Base-by-base conservation (phyloP, 2,888 invertebrate species). In the Cosmorhoe ocellata region DNA sequence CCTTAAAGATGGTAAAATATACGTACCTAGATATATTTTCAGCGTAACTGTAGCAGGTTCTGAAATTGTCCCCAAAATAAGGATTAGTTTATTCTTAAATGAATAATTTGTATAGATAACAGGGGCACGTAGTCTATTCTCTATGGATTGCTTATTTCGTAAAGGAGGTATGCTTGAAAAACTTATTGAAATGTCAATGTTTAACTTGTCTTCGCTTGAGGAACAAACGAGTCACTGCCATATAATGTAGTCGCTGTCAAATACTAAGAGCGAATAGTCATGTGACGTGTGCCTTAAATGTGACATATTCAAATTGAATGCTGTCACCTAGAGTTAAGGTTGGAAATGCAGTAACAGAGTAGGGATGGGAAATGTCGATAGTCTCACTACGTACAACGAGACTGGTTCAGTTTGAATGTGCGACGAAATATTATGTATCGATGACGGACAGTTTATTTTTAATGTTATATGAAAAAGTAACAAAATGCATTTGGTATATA, bases 381-480 rank as follows among this genome's bases (percentile, higher is more conserved):
- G 70, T 69, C 65, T 67, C 65, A 44, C 44, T 52, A 58, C 58
- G 64, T 24, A 64, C n/a, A n/a, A n/a, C n/a, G n/a, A n/a, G 70
- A 66, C 67, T 69, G 69, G 67, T 63, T 65, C 63, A 66, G 60
- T 65, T 37, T 59, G 45, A 33, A 63, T 56, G 60, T 63, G 65
- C 62, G 63, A 56, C 53, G 47, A 55, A 67, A 70, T 73, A 62
- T 66, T 64, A 52, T 67, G 65, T 69, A 60, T 48, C 53, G 67
- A 18, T 18, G 18, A 67, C 61, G 66, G 64, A 59, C 11, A 18
- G 14, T 52, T 58, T 45, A 24, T 30, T 30, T 39, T 51, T 43
- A 42, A 11, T 27, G 34, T 30, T 36, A 41, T 49, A 32, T 44
- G 28, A 47, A 32, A 49, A 30, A 32, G 33, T 44, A 24, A 18